A percentile compares a stretch with the other conserved stretches of the same genome.
Conservation (phyloP, 1,140 invertebrate species). For the Pseudachorutes palmiensis region DNA sequence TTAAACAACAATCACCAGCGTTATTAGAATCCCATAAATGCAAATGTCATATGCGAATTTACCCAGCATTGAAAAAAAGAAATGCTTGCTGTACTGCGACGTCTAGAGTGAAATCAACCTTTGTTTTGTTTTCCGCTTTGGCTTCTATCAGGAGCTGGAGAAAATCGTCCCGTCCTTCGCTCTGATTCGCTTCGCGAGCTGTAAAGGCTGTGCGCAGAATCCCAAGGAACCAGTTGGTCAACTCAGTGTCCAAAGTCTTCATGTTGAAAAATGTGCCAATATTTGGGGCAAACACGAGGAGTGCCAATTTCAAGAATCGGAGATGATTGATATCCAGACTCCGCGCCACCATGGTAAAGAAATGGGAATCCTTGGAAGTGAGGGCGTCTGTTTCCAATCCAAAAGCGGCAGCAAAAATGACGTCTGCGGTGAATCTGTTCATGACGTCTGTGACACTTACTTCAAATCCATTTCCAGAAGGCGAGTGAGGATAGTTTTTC, state of each 20-base stretch:
- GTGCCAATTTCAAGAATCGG: neutral
- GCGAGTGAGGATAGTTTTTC: neutral
- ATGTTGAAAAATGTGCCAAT: neutral
- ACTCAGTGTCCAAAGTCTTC: neutral
- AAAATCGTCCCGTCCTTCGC: neutral
- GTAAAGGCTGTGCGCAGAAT: neutral
- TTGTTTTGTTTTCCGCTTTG: neutral
- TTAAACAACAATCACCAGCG: neutral
- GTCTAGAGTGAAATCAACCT: neutral
- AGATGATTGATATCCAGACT: no score
- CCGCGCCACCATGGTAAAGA: neutral
- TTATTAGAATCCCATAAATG: neutral
- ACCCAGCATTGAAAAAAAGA: neutral
- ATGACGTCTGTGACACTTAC: slow-evolving; percentile 35
- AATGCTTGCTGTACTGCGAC: neutral
- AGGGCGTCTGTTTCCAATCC: slow-evolving; percentile 51
- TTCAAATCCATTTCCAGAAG: no score
- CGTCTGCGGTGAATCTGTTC: slow-evolving; percentile 50
- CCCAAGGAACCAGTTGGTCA: neutral
- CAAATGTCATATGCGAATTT: neutral
- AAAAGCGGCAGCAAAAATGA: slow-evolving; percentile 51
- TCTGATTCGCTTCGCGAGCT: neutral
- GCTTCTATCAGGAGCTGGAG: neutral
- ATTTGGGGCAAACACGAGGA: neutral
- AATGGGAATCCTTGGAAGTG: slow-evolving; percentile 41